A percentile compares a stretch with the other conserved stretches of the same genome.
phyloP scores from a whole-genome alignment of 2,113 vertebrate genomes.

The Rhizomys pruinosus region DNA sequence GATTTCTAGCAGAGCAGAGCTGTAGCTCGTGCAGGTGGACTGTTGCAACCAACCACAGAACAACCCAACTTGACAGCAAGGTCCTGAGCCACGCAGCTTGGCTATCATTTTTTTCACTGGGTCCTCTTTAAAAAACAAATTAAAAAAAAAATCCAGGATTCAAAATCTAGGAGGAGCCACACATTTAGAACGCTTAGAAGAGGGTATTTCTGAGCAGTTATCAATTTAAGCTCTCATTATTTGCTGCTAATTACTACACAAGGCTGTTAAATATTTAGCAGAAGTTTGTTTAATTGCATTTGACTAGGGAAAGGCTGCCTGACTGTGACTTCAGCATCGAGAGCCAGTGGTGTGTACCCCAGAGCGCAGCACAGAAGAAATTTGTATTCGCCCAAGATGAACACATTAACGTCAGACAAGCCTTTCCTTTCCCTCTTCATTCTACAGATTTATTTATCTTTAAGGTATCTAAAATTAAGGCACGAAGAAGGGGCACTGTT shows the following conservation, averaged over 20 bases:
- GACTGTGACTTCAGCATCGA: conserved; percentile 50
- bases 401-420: conserved; percentile 74
- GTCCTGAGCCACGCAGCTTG: conserved; percentile 43
- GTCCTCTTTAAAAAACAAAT: conserved; percentile 62
- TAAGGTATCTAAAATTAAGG: conserved; percentile 85
- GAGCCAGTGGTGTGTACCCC: conserved; percentile 60
- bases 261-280: conserved; percentile 88
- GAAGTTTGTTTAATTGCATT: conserved; percentile 87
- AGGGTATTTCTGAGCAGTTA: conserved; percentile 83
- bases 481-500: conserved; percentile 79
- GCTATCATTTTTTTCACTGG: conserved; percentile 61
- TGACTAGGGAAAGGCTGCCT: conserved; percentile 82
- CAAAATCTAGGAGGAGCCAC: conserved; percentile 59
- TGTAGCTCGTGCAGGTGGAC: conserved; percentile 23
- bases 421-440: conserved; percentile 58
- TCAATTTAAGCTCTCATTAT: conserved; percentile 86
- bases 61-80: conserved; percentile 50
- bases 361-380: conserved; percentile 70
- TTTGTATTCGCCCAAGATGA: conserved; percentile 80
- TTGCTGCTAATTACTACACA: conserved; percentile 85
- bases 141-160: conserved; percentile 68
- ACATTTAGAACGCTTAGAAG: conserved; percentile 61
- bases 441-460: conserved; percentile 81
- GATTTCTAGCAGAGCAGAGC: conserved; percentile 40
- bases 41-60: conserved; percentile 4